Conservation (phyloP, 1,140 invertebrate species). For the Hermetia illucens region DNA sequence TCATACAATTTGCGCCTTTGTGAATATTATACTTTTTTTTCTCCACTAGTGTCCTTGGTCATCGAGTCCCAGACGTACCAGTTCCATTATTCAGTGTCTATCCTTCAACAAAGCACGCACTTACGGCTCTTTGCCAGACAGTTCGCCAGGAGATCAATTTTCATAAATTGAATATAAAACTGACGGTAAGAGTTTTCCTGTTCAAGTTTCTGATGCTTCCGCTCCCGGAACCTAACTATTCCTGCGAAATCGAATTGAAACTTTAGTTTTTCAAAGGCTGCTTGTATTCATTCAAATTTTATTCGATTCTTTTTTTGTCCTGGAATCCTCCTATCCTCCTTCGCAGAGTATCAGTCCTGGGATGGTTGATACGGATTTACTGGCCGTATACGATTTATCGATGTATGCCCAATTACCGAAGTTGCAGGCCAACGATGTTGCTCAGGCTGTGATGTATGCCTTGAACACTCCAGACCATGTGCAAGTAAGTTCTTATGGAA, state of each 20-base stretch:
- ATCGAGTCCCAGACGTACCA: conserved; percentile 32
- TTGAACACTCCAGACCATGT: conserved; percentile 35
- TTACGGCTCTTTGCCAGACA: conserved; percentile 40
- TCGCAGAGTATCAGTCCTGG: conserved; percentile 43
- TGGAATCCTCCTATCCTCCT: conserved; percentile 4
- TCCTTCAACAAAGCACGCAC: conserved; percentile 41
- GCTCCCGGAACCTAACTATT: neutral
- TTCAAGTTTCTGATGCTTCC: neutral
- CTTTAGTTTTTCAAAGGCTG: neutral
- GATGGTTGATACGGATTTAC: conserved; percentile 39
- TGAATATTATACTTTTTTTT: conserved; percentile 5
- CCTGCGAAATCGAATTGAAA: too few species aligned
- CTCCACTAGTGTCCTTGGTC: conserved; percentile 34
- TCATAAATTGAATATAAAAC: conserved; percentile 35
- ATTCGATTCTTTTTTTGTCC: conserved; percentile 1
- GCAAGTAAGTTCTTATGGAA: conserved; percentile 16
- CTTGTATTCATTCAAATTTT: conserved; percentile 2
- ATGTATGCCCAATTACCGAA: conserved; percentile 28
- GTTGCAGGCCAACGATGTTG: conserved; percentile 34
- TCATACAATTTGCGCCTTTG: neutral
- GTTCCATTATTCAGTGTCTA: conserved; percentile 37
- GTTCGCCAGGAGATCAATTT: conserved; percentile 39
- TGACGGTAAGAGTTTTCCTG: conserved; percentile 28
- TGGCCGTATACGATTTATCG: conserved; percentile 26
- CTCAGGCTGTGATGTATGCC: conserved; percentile 34